Evolutionary conservation across 2,888 invertebrate species (phyloP).

Genomic region (Troides helena): DNA sequence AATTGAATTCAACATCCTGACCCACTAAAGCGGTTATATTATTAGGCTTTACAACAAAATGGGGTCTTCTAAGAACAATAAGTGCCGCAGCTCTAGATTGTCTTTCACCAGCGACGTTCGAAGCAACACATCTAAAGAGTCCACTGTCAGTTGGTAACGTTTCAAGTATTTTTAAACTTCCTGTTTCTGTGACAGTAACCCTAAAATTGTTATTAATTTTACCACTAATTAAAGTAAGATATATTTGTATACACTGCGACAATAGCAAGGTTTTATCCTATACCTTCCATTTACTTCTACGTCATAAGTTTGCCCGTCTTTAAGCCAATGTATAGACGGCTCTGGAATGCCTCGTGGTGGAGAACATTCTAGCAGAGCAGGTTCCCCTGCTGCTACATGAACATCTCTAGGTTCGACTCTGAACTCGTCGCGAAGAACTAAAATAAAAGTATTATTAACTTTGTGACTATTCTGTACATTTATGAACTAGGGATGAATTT

Average conservation of each 20-base stretch:
- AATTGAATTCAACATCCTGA: constrained; percentile 91
- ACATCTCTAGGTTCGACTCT: constrained; percentile 93
- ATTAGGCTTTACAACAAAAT: constrained; percentile 91
- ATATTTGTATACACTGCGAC: background rate
- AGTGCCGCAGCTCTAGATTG: constrained; percentile 90
- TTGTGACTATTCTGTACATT: too few species aligned
- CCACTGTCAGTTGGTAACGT: constrained; percentile 94
- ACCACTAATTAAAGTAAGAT: background rate
- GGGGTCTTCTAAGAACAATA: constrained; percentile 92
- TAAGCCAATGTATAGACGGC: constrained; percentile 95
- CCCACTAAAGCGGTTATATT: constrained; percentile 91
- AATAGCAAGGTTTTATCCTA: background rate
- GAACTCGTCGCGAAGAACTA: constrained; percentile 98
- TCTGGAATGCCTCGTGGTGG: constrained; percentile 98
- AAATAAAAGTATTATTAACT: constrained; percentile 36
- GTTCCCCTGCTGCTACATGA: constrained; percentile 95
- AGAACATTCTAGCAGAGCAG: constrained; percentile 93
- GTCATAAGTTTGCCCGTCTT: constrained; percentile 83
- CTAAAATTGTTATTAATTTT: constrained; percentile 52
- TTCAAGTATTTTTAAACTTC: constrained; percentile 93
- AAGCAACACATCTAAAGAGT: constrained; percentile 93
- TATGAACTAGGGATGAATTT: too few species aligned
- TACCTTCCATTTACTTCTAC: constrained; percentile 83
- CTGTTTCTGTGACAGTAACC: constrained; percentile 91
- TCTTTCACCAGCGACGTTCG: constrained; percentile 93